A percentile compares a stretch with the other conserved stretches of the same genome.
Conservation (phyloP, 2,797 vertebrate genomes). For the Pitangus sulphuratus region DNA sequence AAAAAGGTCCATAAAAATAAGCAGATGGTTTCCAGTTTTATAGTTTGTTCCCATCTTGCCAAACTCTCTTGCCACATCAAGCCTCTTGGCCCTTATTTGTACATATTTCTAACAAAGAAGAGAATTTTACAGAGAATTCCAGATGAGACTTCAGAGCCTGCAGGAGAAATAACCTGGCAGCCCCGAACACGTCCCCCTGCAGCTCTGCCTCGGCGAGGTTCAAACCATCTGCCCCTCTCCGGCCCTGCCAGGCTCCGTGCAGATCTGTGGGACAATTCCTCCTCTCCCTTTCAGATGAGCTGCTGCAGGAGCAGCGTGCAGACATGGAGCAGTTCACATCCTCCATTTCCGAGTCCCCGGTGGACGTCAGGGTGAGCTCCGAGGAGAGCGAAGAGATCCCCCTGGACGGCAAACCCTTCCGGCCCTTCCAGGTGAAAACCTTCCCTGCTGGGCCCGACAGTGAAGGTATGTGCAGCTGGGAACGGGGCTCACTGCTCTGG, state of each 20-base stretch:
- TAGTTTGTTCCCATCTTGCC: background rate
- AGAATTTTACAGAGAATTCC: background rate
- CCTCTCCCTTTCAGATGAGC: conserved; percentile 81
- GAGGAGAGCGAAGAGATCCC: conserved; percentile 90
- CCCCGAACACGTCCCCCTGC: background rate
- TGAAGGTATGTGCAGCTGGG: conserved; percentile 83
- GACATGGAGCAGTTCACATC: conserved; percentile 96
- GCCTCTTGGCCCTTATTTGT: background rate
- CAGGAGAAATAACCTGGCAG: background rate
- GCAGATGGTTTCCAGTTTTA: background rate
- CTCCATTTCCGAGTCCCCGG: conserved; percentile 91
- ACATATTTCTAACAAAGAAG: background rate
- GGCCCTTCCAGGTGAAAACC: conserved; percentile 91
- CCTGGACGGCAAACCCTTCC: conserved; percentile 86
- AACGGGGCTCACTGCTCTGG: background rate
- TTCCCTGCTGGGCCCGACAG: conserved; percentile 86
- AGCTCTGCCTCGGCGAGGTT: background rate
- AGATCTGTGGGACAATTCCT: background rate
- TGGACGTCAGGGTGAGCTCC: conserved; percentile 90
- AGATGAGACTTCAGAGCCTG: background rate
- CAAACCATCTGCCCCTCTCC: conserved; percentile 14
- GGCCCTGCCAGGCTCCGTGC: background rate
- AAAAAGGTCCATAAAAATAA: background rate
- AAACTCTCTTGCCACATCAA: background rate
- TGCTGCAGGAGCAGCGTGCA: conserved; percentile 92